Evolutionary conservation across 2,113 vertebrate genomes (phyloP).

Genomic region (Aleadryas rufinucha): DNA sequence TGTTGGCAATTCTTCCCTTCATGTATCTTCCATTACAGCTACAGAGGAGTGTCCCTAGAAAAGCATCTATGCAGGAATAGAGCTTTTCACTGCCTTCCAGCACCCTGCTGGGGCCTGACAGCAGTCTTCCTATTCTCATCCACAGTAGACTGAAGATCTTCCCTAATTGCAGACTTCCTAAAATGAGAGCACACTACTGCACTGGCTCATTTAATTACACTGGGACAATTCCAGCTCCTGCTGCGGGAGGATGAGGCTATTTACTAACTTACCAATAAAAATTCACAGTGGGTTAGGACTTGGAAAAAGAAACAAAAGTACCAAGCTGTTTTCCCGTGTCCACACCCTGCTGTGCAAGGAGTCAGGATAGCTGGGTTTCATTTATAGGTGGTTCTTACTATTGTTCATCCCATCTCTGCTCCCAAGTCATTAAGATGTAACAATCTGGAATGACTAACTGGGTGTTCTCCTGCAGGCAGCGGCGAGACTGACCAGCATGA

Average conservation of each 20-base stretch:
- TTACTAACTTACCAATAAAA: conserved; percentile 8
- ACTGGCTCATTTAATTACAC: not conserved
- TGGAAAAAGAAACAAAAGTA: not conserved
- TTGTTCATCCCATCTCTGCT: not conserved
- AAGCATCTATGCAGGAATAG: not conserved
- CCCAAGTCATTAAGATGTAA: not conserved
- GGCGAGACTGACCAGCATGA: not conserved
- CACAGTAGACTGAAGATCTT: not conserved
- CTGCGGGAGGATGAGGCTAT: not conserved
- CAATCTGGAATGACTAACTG: not conserved
- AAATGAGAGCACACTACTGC: not conserved
- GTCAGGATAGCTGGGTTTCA: not conserved
- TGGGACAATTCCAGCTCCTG: conserved; percentile 6
- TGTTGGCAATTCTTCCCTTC: not conserved
- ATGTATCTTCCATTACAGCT: not conserved
- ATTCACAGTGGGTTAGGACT: not conserved
- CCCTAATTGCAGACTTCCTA: not conserved
- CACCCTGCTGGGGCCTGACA: not conserved
- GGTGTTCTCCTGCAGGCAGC: not conserved
- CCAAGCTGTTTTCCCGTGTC: not conserved
- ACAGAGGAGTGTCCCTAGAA: not conserved
- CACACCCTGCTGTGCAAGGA: not conserved
- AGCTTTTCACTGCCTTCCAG: not conserved
- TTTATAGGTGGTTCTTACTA: not conserved
- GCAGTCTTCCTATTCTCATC: not conserved